phyloP scores from a whole-genome alignment of 2,113 vertebrate genomes.

The Formicarius rufipectus region DNA sequence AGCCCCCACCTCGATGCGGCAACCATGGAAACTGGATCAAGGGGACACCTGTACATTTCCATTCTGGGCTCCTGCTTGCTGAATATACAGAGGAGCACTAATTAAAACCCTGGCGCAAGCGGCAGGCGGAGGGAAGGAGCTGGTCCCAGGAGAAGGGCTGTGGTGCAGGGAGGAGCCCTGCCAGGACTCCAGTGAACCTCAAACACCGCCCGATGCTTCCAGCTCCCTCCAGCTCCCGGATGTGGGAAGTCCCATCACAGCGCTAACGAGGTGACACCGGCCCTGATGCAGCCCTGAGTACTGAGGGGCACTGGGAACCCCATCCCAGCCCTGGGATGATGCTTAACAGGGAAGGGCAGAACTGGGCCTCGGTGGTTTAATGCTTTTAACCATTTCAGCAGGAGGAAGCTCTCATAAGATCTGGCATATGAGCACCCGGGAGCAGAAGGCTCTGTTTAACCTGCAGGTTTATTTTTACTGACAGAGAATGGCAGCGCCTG shows the following conservation, averaged over 20 bases:
- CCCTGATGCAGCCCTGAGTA: not conserved
- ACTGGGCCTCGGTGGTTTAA: not conserved
- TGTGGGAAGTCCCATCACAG: too few species aligned
- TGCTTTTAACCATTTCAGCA: not conserved
- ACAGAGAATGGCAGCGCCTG: not conserved
- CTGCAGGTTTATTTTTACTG: constrained; percentile 41
- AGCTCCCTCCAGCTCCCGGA: not conserved
- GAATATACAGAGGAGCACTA: constrained; percentile 47
- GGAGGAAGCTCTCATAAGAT: not conserved
- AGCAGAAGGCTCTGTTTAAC: constrained; percentile 14
- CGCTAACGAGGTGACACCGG: rapidly evolving
- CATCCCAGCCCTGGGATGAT: rapidly evolving
- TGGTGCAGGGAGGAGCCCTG: not conserved
- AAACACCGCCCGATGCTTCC: not conserved
- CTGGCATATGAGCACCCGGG: not conserved
- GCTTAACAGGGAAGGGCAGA: not conserved
- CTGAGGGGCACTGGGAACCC: rapidly evolving
- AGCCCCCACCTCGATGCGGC: constrained; percentile 46
- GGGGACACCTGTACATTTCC: constrained; percentile 72
- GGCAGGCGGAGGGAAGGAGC: not conserved
- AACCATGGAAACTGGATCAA: constrained; percentile 71
- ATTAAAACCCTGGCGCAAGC: constrained; percentile 17
- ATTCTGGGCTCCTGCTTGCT: constrained; percentile 32
- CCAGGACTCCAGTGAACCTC: not conserved
- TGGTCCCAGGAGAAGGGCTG: not conserved